Conservation (phyloP, 2,797 vertebrate genomes). For the Lepus oiostolus region DNA sequence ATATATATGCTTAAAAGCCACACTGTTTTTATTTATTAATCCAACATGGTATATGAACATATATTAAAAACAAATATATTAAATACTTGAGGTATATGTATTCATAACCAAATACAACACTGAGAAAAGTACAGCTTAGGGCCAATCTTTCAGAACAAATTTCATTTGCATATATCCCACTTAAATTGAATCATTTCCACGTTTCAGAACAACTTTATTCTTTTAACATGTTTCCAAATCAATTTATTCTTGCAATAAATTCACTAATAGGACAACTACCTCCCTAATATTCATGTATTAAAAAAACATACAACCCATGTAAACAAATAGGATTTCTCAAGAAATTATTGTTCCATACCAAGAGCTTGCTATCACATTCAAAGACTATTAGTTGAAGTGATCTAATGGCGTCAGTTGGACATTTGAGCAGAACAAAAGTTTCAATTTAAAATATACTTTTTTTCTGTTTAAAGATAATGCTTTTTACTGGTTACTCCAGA, state of each 20-base stretch:
- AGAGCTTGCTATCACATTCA: conserved; percentile 33
- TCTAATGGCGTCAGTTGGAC: neutral
- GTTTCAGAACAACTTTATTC: neutral
- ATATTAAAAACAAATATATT: conserved; percentile 40
- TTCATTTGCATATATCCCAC: neutral
- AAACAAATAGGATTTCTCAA: conserved; percentile 64
- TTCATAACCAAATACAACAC: conserved; percentile 14
- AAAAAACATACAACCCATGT: conserved; percentile 53
- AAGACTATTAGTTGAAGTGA: neutral
- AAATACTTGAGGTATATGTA: neutral
- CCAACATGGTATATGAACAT: conserved; percentile 59
- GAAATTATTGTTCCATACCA: conserved; percentile 57
- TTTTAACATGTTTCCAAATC: conserved; percentile 48
- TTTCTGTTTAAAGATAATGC: neutral
- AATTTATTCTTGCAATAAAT: conserved; percentile 51
- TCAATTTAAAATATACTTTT: neutral
- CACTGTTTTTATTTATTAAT: conserved; percentile 69
- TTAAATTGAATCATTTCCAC: conserved; percentile 6
- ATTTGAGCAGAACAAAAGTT: neutral
- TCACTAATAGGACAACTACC: neutral
- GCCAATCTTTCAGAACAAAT: neutral
- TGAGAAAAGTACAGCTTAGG: neutral
- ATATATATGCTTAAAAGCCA: conserved; percentile 50
- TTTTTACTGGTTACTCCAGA: neutral
- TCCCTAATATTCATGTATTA: neutral